phyloP scores from a whole-genome alignment of 1,140 invertebrate species.

The Drosophila busckii region DNA sequence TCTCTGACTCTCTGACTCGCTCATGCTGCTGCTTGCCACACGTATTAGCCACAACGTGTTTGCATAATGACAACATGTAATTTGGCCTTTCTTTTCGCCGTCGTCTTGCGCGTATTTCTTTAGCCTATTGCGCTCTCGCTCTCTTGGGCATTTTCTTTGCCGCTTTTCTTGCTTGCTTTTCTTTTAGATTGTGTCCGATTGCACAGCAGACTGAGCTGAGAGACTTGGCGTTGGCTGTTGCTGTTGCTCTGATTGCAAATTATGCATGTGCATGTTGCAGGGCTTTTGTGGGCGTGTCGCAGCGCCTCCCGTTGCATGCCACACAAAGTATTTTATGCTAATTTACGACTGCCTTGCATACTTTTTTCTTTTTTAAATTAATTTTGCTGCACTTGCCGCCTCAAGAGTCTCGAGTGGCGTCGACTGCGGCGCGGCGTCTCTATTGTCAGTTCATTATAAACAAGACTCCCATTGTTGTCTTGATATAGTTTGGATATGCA shows the following conservation, averaged over 20 bases:
- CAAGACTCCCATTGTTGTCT: slow-evolving; percentile 4
- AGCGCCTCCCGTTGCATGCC: slow-evolving; percentile 10
- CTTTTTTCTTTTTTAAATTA: slow-evolving; percentile 50
- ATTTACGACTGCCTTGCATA: slow-evolving; percentile 42
- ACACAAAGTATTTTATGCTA: slow-evolving; percentile 50
- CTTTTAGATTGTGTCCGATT: slow-evolving; percentile 11
- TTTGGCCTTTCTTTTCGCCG: slow-evolving; percentile 63
- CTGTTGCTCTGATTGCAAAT: slow-evolving; percentile 37
- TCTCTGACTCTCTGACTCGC: no score
- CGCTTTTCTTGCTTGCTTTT: slow-evolving; percentile 4
- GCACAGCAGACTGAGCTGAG: neutral
- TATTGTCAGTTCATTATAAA: slow-evolving; percentile 26
- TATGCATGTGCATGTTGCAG: no score
- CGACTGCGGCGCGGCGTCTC: neutral
- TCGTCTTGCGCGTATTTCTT: slow-evolving; percentile 35
- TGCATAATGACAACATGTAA: slow-evolving; percentile 69
- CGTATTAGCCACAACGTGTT: no score
- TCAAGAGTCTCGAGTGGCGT: no score
- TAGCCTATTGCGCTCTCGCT: slow-evolving; percentile 16
- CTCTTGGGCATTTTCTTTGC: slow-evolving; percentile 21
- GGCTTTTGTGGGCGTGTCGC: slow-evolving; percentile 31
- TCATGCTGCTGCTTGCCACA: slow-evolving; percentile 30
- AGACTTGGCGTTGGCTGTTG: slow-evolving; percentile 13
- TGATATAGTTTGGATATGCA: no score
- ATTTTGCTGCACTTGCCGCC: slow-evolving; percentile 21